Evolutionary conservation across 2,888 invertebrate species (phyloP).

Genomic region (Euclidia mi): DNA sequence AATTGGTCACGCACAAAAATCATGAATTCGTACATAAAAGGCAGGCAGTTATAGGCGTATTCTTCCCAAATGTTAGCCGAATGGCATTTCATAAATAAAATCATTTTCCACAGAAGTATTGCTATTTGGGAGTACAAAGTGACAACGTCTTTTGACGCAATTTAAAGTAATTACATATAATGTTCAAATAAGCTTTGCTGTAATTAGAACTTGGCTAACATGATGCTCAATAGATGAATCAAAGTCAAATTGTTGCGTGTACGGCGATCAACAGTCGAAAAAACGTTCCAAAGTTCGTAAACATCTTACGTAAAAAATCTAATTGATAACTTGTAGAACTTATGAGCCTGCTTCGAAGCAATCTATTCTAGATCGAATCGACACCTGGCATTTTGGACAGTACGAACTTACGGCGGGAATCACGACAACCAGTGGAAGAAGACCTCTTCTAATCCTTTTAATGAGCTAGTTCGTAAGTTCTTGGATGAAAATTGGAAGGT

Average conservation of each 20-base stretch:
- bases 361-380: conserved; percentile 46
- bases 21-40: too few species aligned
- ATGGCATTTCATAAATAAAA: too few species aligned
- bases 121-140: too few species aligned
- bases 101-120: too few species aligned
- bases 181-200: too few species aligned
- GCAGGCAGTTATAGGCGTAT: too few species aligned
- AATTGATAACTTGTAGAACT: conserved; percentile 15
- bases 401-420: conserved; percentile 24
- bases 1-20: too few species aligned
- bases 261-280: background rate
- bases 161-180: too few species aligned
- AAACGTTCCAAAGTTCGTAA: conserved; percentile 1
- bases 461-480: conserved; percentile 16
- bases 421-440: conserved; percentile 26
- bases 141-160: too few species aligned
- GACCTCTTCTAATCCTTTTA: conserved; percentile 24
- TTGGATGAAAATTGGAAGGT: conserved; percentile 35
- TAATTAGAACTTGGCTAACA: too few species aligned
- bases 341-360: conserved; percentile 20
- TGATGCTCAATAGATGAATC: too few species aligned
- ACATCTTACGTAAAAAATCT: conserved; percentile 10
- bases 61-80: too few species aligned
- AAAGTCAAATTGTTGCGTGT: background rate
- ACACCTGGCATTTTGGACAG: conserved; percentile 43